phyloP scores from a whole-genome alignment of 2,113 vertebrate genomes.

The Pseudopipra pipra region DNA sequence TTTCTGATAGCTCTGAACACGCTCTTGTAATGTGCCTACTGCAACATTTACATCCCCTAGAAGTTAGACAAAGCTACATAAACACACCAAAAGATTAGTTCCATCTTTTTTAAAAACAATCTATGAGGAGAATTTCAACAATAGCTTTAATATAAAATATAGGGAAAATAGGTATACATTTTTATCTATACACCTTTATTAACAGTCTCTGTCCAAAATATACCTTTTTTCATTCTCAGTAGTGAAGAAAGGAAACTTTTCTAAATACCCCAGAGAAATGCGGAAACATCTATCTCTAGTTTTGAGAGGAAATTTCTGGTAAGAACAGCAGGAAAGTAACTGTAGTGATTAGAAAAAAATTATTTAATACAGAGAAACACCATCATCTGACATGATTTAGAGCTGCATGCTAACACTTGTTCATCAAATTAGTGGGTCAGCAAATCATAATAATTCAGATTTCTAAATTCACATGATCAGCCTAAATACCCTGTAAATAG shows the following conservation, averaged over 20 bases:
- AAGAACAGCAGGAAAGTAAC: not conserved
- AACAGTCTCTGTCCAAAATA: not conserved
- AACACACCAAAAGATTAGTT: not conserved
- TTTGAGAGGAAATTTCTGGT: not conserved
- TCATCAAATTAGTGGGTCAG: not conserved
- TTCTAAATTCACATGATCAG: not conserved
- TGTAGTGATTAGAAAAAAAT: not conserved
- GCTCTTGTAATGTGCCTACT: not conserved
- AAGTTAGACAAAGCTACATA: not conserved
- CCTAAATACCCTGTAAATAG: not conserved
- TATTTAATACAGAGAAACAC: not conserved
- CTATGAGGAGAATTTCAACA: not conserved
- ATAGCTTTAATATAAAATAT: not conserved
- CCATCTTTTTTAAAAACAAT: not conserved
- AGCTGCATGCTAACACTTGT: not conserved
- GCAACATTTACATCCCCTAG: not conserved
- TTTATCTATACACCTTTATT: not conserved
- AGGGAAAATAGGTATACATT: fast-evolving
- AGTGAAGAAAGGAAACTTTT: not conserved
- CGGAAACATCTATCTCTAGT: not conserved
- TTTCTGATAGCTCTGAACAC: not conserved
- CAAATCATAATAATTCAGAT: not conserved
- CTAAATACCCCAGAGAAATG: not conserved
- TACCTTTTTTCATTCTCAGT: not conserved
- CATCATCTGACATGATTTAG: not conserved